A percentile compares a stretch with the other conserved stretches of the same genome.
These are phyloP conservation scores for Enteromius mattozi DNA, from an alignment of 2,797 vertebrate species.

Conservation along the genomic window DNA sequence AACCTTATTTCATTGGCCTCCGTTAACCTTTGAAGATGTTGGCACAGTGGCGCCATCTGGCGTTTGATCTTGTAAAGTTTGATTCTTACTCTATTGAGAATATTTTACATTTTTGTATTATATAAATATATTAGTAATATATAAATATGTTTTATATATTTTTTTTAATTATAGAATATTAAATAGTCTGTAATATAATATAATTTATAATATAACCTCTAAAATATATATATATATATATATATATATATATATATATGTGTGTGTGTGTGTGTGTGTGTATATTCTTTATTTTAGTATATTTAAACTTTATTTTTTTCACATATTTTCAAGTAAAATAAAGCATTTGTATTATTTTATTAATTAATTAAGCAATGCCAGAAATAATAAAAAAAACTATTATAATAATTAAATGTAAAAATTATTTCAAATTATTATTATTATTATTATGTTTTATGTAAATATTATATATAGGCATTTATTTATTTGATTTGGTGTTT, in stretches of 20 bases:
- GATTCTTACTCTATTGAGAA: neutral
- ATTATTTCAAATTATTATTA: too few relatives aligned
- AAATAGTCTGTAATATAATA: too few relatives aligned
- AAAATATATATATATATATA: too few relatives aligned
- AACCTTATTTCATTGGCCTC: neutral
- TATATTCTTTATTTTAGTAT: neutral
- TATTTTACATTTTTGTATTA: neutral
- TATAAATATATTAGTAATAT: neutral
- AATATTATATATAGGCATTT: neutral
- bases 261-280: too few relatives aligned
- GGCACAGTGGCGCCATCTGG: conserved; percentile 50
- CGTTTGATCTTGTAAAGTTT: neutral
- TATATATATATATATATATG: too few relatives aligned
- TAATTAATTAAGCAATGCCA: neutral
- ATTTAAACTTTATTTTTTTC: neutral
- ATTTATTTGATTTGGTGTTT: neutral
- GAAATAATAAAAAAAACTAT: too few relatives aligned
- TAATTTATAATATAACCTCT: too few relatives aligned
- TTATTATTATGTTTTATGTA: neutral
- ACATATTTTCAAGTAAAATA: neutral
- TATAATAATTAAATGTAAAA: too few relatives aligned
- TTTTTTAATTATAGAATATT: neutral
- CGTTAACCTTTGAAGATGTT: conserved; percentile 7
- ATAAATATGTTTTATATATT: neutral
- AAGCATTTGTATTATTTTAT: neutral